A percentile compares a stretch with the other conserved stretches of the same genome.
phyloP scores from a whole-genome alignment of 2,797 vertebrate genomes.

The Sternotherus odoratus region DNA sequence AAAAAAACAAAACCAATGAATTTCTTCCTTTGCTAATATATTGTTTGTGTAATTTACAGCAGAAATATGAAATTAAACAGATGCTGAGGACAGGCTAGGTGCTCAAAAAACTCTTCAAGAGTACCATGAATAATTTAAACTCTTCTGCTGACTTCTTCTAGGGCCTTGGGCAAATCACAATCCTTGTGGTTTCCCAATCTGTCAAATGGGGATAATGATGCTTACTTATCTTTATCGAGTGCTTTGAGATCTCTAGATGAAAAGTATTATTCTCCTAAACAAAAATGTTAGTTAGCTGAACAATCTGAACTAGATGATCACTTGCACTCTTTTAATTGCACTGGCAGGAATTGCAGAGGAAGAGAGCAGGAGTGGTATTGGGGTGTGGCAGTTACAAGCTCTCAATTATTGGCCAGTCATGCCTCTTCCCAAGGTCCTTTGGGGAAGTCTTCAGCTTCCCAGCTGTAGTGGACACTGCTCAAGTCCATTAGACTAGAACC shows the following conservation, averaged over 20 bases:
- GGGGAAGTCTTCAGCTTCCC: background rate
- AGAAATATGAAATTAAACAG: constrained; percentile 41
- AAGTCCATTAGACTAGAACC: background rate
- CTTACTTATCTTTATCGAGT: background rate
- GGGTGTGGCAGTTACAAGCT: background rate
- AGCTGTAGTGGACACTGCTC: rapidly evolving
- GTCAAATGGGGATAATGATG: background rate
- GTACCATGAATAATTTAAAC: constrained; percentile 33
- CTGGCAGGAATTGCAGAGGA: background rate
- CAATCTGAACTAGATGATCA: background rate
- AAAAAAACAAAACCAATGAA: background rate
- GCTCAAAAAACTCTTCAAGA: background rate
- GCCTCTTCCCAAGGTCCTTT: background rate
- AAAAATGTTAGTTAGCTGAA: background rate
- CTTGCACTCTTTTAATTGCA: background rate
- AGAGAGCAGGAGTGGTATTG: background rate
- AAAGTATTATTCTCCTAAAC: background rate
- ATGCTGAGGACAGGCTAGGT: background rate
- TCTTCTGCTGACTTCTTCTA: constrained; percentile 25
- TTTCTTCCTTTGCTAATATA: constrained; percentile 31
- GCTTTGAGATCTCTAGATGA: background rate
- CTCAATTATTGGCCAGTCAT: background rate
- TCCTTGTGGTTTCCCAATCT: background rate
- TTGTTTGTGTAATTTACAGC: background rate
- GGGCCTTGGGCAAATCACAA: background rate